Base-by-base conservation (phyloP, 2,888 invertebrate species). In the Eupithecia subfuscata region DNA sequence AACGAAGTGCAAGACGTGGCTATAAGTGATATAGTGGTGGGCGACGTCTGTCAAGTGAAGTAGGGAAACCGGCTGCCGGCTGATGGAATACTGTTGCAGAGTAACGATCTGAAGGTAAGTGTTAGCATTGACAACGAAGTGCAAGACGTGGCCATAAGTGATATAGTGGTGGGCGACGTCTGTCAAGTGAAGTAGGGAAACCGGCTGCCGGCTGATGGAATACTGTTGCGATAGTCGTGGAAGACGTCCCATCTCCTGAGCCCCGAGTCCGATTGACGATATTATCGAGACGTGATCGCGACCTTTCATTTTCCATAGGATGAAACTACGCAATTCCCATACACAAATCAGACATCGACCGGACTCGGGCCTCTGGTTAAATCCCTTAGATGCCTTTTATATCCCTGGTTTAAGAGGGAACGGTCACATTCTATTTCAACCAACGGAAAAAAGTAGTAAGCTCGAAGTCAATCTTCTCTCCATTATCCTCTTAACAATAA, bases 151-250 rank as follows among this genome's bases (percentile, higher is more conserved):
- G 11, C 40, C 9, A 40, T 9, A 0, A 40, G 40, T 40, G 40
- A 99, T 88, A 37, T 37, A 37, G 37, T 37, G 37, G 37, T 37
- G 37, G 99, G 99, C 84, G 99, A 99, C 95, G 98, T 99, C 92
- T 99, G 99, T 92, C 99, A 98, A 96, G 97, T 98, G 88, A 98
- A 98, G 94, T 98, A 98, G 90, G 99, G 99, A 87, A 99, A 99
- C 95, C 95, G 99, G 89, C 96, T 99, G 90, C 99, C 99, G 79
- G 99, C 99, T 80, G 99, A 99, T 95, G 99, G 99, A 85, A 95
- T 99, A 86, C 96, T 99, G 87, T 97, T 99, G 91, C 2, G n/a
- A n/a, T 37, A 37, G 30, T 30, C 30, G 30, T 30, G 30, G 30
- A 30, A 30, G 30, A 30, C 3, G 30, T 30, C 30, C 30, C 30